These are phyloP conservation scores for Cassiopea xamachana DNA, from an alignment of 30 jellyfish, hydroid and myxozoan species.

Conservation along the genomic window DNA sequence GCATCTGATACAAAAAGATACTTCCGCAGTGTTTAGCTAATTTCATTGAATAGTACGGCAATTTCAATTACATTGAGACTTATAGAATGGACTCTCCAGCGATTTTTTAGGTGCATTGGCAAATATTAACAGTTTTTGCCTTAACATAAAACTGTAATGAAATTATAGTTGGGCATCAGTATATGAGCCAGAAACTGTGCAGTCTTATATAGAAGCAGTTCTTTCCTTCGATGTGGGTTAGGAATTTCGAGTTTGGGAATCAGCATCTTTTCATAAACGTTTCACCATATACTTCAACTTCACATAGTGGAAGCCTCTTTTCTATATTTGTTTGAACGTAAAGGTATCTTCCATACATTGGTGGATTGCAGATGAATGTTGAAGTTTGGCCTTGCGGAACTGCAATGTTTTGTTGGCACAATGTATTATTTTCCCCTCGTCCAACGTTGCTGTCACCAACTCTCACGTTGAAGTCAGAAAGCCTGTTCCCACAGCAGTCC, in stretches of 20 bases:
- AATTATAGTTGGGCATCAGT: too few relatives aligned
- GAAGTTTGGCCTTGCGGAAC: slow-evolving; percentile 39
- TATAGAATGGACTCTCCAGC: too few relatives aligned
- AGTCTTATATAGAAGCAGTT: too few relatives aligned
- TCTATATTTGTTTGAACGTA: slow-evolving; percentile 1
- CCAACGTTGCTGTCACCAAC: slow-evolving; percentile 30
- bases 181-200: too few relatives aligned
- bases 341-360: slow-evolving; percentile 21
- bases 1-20: too few relatives aligned
- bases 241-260: not conserved
- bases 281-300: slow-evolving; percentile 29
- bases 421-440: slow-evolving; percentile 14
- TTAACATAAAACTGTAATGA: too few relatives aligned
- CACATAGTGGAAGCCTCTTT: slow-evolving; percentile 4
- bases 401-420: not conserved
- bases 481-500: slow-evolving; percentile 43
- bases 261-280: not conserved
- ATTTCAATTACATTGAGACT: too few relatives aligned
- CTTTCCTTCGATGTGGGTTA: too few relatives aligned
- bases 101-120: too few relatives aligned
- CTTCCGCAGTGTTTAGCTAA: too few relatives aligned
- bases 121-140: too few relatives aligned
- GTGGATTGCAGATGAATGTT: slow-evolving; percentile 19
- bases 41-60: too few relatives aligned
- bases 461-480: slow-evolving; percentile 25